These are phyloP conservation scores for Uromys caudimaculatus DNA, from an alignment of 2,797 vertebrate species.

Conservation along the genomic window DNA sequence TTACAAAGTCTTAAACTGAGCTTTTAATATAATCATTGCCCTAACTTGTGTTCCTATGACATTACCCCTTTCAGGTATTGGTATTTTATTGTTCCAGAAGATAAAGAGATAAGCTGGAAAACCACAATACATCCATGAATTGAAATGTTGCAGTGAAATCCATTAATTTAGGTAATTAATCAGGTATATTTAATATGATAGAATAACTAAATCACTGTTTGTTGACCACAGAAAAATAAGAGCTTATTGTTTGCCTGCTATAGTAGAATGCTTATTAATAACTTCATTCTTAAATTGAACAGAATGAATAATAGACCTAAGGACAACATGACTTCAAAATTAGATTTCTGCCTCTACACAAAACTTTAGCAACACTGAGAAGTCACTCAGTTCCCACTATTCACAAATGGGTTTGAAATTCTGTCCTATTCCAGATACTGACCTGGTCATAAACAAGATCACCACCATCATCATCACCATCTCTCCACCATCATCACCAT, in stretches of 20 bases:
- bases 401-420: background rate
- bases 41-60: background rate
- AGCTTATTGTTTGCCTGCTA: background rate
- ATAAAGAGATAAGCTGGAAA: background rate
- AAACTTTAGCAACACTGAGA: background rate
- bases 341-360: background rate
- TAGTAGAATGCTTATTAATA: background rate
- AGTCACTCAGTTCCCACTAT: background rate
- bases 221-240: background rate
- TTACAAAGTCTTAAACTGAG: background rate
- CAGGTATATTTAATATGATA: background rate
- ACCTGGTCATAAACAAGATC: background rate
- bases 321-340: background rate
- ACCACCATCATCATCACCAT: background rate
- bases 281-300: background rate
- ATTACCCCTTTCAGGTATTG: background rate
- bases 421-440: background rate
- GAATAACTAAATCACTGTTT: background rate
- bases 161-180: background rate
- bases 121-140: background rate
- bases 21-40: background rate
- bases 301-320: background rate
- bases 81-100: background rate
- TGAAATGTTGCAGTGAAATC: background rate
- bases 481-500: no score